Evolutionary conservation across 2,113 vertebrate genomes (phyloP), one percentile per base, ranked within the genome.

Genomic region (Mobula hypostoma): DNA sequence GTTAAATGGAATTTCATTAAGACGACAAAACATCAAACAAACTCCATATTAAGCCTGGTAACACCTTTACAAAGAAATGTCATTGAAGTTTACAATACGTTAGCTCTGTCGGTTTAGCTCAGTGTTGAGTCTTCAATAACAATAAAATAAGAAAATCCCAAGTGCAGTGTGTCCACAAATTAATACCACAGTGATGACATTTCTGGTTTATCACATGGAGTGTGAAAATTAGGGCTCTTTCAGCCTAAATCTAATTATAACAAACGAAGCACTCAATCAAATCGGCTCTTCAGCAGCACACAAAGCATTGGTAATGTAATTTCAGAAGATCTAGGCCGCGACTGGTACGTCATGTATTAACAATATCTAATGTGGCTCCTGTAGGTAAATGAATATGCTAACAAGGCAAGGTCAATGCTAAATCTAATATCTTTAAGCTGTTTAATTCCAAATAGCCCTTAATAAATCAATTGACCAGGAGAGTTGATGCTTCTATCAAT

Each of bases 371-470:
- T 98, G 96, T 97, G 97, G 97, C 97, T 97, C 97, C 97, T 96
- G 97, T 97, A 98, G 97, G 97, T 98, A 98, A 98, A 98, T 98
- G 97, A 98, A 97, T 98, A 97, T 97, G 97, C 97, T 98, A 98
- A 98, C 97, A 98, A 98, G 97, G 90, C 95, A 96, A 96, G 97
- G 97, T 98, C 97, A 96, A 97, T 97, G 97, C 97, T 98, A 98
- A 98, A 98, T 98, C 97, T 98, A 98, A 98, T 98, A 98, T 98
- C 97, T 97, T 97, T 97, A 97, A 98, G 97, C 97, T 97, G 97
- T 98, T 98, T 98, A 98, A 98, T 98, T 98, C 97, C 97, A 97
- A 98, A 98, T 97, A 97, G 97, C 96, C 97, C 97, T 97, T 98
- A 98, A 98, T 98, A 98, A 98, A 98, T 98, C 97, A 98, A 98